phyloP scores from a whole-genome alignment of 2,113 vertebrate species.

The Labeo rohita region DNA sequence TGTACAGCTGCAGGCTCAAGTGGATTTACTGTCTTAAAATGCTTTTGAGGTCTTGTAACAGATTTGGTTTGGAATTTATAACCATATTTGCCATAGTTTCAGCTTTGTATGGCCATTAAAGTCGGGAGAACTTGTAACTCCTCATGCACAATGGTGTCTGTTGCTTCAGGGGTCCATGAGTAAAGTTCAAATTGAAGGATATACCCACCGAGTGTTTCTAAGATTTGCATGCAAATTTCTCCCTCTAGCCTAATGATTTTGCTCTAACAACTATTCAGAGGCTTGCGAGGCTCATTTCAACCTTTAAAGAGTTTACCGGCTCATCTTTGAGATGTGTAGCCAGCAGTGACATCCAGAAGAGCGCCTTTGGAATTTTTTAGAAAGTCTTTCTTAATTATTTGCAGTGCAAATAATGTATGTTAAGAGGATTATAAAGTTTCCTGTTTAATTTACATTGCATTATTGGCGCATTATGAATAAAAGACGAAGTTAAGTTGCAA shows the following conservation, averaged over 20 bases:
- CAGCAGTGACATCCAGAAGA: not conserved
- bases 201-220: conserved; percentile 28
- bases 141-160: conserved; percentile 21
- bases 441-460: conserved; percentile 15
- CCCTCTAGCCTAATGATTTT: conserved; percentile 13
- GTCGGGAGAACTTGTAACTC: not conserved
- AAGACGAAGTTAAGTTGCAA: not conserved
- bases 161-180: conserved; percentile 28
- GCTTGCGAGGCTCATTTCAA: conserved; percentile 27
- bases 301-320: conserved; percentile 16
- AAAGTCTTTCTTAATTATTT: conserved; percentile 15
- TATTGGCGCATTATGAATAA: not conserved
- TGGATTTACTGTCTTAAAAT: conserved; percentile 33
- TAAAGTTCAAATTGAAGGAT: conserved; percentile 38
- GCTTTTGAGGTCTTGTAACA: conserved; percentile 5
- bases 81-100: conserved; percentile 13
- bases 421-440: conserved; percentile 22
- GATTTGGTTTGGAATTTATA: conserved; percentile 20
- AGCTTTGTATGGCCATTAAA: conserved; percentile 33
- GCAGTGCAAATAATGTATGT: conserved; percentile 4
- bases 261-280: conserved; percentile 13
- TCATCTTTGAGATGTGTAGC: conserved; percentile 10
- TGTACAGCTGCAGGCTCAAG: conserved; percentile 12
- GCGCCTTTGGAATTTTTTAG: not conserved
- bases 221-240: conserved; percentile 45